These are phyloP conservation scores for Nothura maculosa DNA, from an alignment of 2,797 vertebrate species.

Conservation along the genomic window DNA sequence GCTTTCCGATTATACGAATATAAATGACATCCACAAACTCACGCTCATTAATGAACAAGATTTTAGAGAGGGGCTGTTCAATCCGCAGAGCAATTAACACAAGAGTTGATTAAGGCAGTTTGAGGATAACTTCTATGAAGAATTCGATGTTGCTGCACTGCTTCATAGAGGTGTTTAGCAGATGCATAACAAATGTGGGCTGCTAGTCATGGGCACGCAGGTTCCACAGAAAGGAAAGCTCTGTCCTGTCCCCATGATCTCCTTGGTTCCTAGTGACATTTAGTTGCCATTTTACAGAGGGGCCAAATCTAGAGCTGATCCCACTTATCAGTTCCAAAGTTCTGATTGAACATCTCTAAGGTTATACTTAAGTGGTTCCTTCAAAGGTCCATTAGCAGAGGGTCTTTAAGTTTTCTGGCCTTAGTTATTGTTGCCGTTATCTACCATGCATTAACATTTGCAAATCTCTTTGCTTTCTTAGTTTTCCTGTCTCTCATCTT, in stretches of 20 bases:
- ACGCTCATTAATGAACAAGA: constrained; percentile 7
- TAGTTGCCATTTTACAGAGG: not conserved
- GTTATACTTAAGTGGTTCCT: not conserved
- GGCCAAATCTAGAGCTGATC: not conserved
- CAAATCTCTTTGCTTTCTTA: not conserved
- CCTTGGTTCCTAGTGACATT: not conserved
- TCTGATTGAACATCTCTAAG: not conserved
- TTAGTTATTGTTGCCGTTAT: not conserved
- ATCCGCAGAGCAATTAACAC: constrained; percentile 64
- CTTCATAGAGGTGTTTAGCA: not conserved
- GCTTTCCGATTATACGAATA: constrained; percentile 1
- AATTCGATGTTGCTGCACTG: constrained; percentile 3
- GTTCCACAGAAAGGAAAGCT: rapidly evolving
- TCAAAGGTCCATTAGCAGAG: not conserved
- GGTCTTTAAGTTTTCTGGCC: not conserved
- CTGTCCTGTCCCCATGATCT: not conserved
- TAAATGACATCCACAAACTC: constrained; percentile 24
- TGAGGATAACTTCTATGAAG: constrained; percentile 11
- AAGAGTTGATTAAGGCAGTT: constrained; percentile 50
- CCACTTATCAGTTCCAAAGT: not conserved
- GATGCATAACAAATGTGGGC: not conserved
- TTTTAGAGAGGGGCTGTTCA: constrained; percentile 32
- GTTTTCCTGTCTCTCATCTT: not conserved
- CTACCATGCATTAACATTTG: not conserved
- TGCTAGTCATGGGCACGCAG: not conserved